Percentiles rank a stretch among this genome's conserved stretches.
These are phyloP conservation scores for Macrotis lagotis DNA, from an alignment of 2,113 vertebrate species.

Conservation along the genomic window DNA sequence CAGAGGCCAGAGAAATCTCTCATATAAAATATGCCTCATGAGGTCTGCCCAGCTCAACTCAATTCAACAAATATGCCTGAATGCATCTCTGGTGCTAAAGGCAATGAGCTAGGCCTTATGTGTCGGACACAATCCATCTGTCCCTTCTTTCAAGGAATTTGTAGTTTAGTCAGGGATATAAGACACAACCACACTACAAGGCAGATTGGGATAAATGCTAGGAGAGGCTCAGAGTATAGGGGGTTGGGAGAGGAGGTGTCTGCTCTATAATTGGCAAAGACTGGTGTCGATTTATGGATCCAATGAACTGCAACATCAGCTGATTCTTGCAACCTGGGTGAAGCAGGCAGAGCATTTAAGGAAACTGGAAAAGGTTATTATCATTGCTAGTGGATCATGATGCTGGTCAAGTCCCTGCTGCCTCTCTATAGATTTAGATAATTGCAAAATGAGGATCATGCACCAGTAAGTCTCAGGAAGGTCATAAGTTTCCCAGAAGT, in stretches of 20 bases:
- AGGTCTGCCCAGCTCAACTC: neutral
- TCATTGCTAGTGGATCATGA: neutral
- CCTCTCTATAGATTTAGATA: neutral
- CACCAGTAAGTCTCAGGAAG: neutral
- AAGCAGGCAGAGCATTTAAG: neutral
- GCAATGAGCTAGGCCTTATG: neutral
- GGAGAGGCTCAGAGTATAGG: neutral
- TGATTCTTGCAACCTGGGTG: neutral
- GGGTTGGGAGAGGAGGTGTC: neutral
- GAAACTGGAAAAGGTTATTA: neutral
- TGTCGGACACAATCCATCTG: neutral
- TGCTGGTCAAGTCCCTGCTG: neutral
- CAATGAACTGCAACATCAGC: neutral
- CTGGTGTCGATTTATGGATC: neutral
- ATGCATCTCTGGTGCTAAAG: neutral
- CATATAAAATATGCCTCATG: neutral
- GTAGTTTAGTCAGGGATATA: neutral
- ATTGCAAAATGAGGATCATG: neutral
- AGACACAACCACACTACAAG: neutral
- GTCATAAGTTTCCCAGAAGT: neutral
- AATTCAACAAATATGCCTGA: neutral
- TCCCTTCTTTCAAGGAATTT: neutral
- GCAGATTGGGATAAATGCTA: neutral
- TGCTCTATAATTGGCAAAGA: neutral
- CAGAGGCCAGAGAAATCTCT: neutral